Evolutionary conservation across 2,113 vertebrate species (phyloP).

Genomic region (Aegypius monachus): DNA sequence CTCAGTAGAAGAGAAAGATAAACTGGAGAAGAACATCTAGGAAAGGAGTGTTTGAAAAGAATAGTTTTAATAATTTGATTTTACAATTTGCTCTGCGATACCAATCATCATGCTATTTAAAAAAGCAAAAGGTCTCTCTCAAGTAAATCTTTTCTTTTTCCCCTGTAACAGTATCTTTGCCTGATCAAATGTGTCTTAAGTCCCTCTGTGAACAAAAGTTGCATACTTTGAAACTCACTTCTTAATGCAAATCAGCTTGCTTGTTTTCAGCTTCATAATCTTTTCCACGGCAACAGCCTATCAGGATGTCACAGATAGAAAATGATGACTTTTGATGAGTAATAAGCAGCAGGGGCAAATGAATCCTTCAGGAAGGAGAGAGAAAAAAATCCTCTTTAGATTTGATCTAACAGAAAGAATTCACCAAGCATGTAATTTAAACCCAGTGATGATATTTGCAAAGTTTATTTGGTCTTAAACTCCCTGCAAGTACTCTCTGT

Average conservation of each 20-base stretch:
- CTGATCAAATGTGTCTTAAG: slow-evolving; percentile 16
- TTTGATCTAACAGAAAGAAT: neutral
- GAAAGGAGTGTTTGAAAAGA: neutral
- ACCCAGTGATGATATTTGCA: neutral
- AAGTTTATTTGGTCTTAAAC: slow-evolving; percentile 38
- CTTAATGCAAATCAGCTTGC: neutral
- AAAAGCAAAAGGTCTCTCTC: neutral
- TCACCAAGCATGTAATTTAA: slow-evolving; percentile 17
- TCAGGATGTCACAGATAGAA: slow-evolving; percentile 3
- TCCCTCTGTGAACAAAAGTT: slow-evolving; percentile 5
- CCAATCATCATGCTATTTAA: neutral
- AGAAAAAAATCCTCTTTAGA: neutral
- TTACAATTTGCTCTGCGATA: neutral
- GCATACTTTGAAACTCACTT: slow-evolving; percentile 10
- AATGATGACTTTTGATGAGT: slow-evolving; percentile 25
- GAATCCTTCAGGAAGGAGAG: neutral
- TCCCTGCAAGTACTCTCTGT: neutral
- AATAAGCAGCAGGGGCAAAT: slow-evolving; percentile 40
- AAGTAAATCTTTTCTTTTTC: neutral
- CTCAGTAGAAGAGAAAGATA: neutral
- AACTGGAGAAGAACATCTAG: neutral
- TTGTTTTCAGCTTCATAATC: neutral
- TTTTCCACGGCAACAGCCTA: neutral
- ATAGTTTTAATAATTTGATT: neutral
- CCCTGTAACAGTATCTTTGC: neutral